Conservation (phyloP, 2,113 vertebrate species). For the Syrmaticus mikado region DNA sequence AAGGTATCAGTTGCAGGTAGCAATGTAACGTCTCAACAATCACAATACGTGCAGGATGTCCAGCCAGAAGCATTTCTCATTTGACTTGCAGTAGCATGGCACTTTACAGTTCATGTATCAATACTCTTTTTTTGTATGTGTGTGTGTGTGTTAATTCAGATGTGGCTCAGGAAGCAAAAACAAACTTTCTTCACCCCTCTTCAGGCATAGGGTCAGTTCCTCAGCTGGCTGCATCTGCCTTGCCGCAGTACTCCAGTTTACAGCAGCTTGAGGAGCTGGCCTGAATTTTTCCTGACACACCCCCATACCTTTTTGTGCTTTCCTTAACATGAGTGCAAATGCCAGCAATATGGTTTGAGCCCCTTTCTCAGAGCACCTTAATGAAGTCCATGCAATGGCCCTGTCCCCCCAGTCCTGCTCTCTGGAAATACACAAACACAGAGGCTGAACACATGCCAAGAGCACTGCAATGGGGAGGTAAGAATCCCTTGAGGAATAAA, state of each 20-base stretch:
- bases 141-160: constrained; percentile 8
- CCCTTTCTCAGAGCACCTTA: neutral
- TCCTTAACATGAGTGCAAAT: neutral
- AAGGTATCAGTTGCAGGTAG: constrained; percentile 67
- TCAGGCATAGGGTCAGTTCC: constrained; percentile 2
- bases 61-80: constrained; percentile 80
- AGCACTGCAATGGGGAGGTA: accelerated
- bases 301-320: neutral
- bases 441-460: neutral
- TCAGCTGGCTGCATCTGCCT: neutral
- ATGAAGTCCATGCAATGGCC: neutral
- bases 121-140: neutral
- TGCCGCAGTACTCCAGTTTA: neutral
- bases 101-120: constrained; percentile 58
- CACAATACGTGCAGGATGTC: constrained; percentile 80
- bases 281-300: neutral
- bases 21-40: constrained; percentile 79
- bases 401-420: neutral
- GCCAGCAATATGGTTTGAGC: neutral
- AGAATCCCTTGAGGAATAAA: neutral
- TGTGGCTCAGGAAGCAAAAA: constrained; percentile 67
- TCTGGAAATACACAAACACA: neutral
- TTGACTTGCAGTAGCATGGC: constrained; percentile 76
- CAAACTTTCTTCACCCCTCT: constrained; percentile 19
- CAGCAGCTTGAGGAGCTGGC: neutral